Evolutionary conservation across 2,888 invertebrate genomes (phyloP).

Genomic region (Archips xylosteana): DNA sequence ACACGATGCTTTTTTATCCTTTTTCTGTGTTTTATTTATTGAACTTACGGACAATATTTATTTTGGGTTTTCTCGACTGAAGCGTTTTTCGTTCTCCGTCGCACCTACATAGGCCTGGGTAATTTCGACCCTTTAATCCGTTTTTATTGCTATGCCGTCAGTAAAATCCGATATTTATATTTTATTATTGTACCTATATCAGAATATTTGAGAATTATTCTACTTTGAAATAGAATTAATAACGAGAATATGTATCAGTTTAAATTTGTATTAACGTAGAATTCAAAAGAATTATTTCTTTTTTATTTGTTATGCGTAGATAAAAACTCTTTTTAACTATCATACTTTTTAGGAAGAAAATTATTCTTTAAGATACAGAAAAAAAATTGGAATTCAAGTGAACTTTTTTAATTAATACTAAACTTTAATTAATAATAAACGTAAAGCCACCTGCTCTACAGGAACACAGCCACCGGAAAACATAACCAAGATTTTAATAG

Average conservation of each 20-base stretch:
- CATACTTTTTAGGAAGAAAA: no score
- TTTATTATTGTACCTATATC: not conserved
- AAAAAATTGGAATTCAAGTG: not conserved
- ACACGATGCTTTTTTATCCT: conserved; percentile 50
- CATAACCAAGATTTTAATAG: conserved; percentile 3
- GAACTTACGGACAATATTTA: conserved; percentile 35
- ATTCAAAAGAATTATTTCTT: no score
- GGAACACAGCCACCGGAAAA: not conserved
- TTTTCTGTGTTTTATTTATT: conserved; percentile 43
- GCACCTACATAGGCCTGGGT: conserved; percentile 8
- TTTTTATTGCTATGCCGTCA: conserved; percentile 27
- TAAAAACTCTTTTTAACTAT: no score
- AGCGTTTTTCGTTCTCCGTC: conserved; percentile 26
- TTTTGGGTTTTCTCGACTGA: conserved; percentile 25
- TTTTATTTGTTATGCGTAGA: no score
- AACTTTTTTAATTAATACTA: not conserved
- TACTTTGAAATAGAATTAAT: conserved; percentile 21
- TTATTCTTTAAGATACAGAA: no score
- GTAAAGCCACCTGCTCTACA: not conserved
- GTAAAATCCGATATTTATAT: conserved; percentile 14
- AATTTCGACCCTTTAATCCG: conserved; percentile 31
- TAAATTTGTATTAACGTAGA: no score
- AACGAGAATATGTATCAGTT: not conserved
- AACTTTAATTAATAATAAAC: no score
- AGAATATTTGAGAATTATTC: conserved; percentile 15